Evolutionary conservation across 2,888 invertebrate genomes (phyloP), one percentile per base, ranked within the genome.

Genomic region (Smittia sp.): DNA sequence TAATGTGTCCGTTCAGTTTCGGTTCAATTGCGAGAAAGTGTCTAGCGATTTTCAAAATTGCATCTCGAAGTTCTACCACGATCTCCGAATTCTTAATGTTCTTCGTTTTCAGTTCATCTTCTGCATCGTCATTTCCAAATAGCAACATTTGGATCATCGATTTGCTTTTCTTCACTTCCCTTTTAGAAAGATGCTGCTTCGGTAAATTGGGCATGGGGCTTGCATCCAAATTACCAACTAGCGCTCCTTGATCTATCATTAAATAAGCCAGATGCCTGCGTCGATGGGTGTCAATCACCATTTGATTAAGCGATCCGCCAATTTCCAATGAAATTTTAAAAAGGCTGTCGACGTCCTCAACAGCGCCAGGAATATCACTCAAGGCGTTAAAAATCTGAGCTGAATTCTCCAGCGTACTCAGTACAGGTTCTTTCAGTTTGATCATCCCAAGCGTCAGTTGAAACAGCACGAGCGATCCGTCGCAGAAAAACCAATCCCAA

Each of bases 71-170:
- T 84, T 98, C 98, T n/a, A 99, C 97, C 76, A 99, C 85, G 79
- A 98, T 91, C 85, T 99, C 98, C 77, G 99, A 99, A 84, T 98
- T 98, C 75, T 93, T 90, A 70, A 99, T 94, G 85, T 99, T 99
- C 83, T 99, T 99, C 75, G 92, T 94, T 80, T 96, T 92, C 13
- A 92, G 85, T 81, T 93, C 93, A 77, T 95, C 94, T 79, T 90
- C 89, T 75, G 86, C 88, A 76, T 85, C 86, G 76, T 90, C 90
- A 80, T 91, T 91, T 41, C 94, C 93, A 83, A 94, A 94, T 20
- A 97, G 83, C 78, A 96, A 87, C 74, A 93, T 86, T 80, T 96
- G 94, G 76, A 97, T 88, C 76, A 96, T 89, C 0, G 96, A 96
- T 83, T 96, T 94, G 74, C 88, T 92, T 79, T 93, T 91, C 79